A percentile compares a stretch with the other conserved stretches of the same genome.
Evolutionary conservation across 1,140 invertebrate genomes (phyloP).

Genomic region (Lerema accius): DNA sequence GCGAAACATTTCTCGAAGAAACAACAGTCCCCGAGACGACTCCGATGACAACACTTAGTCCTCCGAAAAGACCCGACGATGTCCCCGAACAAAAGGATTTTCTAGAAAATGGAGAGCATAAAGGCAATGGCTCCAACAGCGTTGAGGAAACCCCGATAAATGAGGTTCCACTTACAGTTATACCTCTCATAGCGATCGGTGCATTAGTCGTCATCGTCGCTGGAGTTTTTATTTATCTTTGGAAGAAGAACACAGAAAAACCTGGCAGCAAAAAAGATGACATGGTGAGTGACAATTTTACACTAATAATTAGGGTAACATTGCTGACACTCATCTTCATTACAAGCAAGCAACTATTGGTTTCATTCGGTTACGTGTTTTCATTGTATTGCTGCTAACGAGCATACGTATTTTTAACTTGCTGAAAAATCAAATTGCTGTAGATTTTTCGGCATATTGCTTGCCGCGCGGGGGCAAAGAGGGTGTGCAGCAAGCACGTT

Average conservation of each 20-base stretch:
- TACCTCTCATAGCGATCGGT: conserved; percentile 69
- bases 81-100: conserved; percentile 45
- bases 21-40: conserved; percentile 64
- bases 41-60: conserved; percentile 46
- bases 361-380: too few species aligned
- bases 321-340: too few species aligned
- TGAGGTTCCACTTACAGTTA: conserved; percentile 62
- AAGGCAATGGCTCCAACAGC: conserved; percentile 46
- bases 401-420: too few species aligned
- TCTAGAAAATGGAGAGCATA: conserved; percentile 41
- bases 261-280: conserved; percentile 70
- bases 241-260: conserved; percentile 64
- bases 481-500: too few species aligned
- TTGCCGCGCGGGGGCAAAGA: too few species aligned
- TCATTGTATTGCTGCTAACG: too few species aligned
- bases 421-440: too few species aligned
- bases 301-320: too few species aligned
- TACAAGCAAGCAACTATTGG: too few species aligned
- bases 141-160: conserved; percentile 47
- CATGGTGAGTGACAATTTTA: conserved; percentile 63
- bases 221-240: conserved; percentile 68
- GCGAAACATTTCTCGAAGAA: conserved; percentile 47
- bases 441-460: too few species aligned
- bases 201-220: conserved; percentile 68
- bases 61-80: conserved; percentile 47